These are phyloP conservation scores for Lypha dubia DNA, from an alignment of 2,888 invertebrate genomes.

Conservation along the genomic window DNA sequence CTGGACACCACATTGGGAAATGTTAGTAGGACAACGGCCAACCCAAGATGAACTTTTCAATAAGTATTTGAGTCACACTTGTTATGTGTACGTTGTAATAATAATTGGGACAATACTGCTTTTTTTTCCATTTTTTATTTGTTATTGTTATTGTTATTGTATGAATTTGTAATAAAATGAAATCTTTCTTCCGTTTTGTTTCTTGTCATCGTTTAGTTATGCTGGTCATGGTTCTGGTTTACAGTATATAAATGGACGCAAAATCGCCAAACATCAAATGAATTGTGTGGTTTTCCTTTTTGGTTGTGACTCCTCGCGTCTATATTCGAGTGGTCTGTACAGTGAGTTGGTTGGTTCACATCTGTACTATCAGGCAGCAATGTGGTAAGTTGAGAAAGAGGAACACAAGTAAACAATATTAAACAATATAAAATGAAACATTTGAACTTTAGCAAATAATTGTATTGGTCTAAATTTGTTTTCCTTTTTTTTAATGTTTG, in stretches of 20 bases:
- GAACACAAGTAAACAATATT: neutral
- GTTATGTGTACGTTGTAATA: constrained; percentile 85
- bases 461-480: constrained; percentile 21
- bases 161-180: constrained; percentile 41
- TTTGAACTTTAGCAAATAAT: constrained; percentile 38
- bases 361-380: constrained; percentile 83
- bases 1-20: constrained; percentile 84
- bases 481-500: constrained; percentile 18
- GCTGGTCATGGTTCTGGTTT: constrained; percentile 88
- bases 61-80: constrained; percentile 84
- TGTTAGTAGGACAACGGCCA: constrained; percentile 84
- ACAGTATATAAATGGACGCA: constrained; percentile 85
- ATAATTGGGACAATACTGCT: constrained; percentile 23
- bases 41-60: constrained; percentile 84
- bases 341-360: constrained; percentile 84
- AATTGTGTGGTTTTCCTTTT: constrained; percentile 86
- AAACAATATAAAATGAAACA: constrained; percentile 40
- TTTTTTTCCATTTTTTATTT: neutral
- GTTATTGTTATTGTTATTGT: neutral
- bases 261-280: constrained; percentile 85
- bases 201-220: constrained; percentile 84
- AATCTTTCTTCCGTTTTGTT: constrained; percentile 43
- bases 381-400: constrained; percentile 75
- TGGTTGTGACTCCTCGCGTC: constrained; percentile 86
- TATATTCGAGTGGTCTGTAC: constrained; percentile 83